Base-by-base conservation (phyloP, 2,888 invertebrate species). In the Idaea dimidiata region DNA sequence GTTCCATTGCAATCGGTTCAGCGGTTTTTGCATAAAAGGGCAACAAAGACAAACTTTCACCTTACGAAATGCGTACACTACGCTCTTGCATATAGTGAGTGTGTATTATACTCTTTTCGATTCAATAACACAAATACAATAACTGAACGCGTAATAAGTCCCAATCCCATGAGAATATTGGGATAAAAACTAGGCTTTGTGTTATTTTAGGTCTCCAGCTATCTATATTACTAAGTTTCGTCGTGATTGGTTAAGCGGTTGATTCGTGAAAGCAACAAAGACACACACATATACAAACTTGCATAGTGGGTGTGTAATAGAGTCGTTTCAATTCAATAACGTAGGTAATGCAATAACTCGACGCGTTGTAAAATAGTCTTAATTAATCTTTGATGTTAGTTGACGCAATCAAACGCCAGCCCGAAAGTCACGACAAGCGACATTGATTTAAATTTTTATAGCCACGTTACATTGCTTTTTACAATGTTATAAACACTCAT, bases 401-500 rank as follows among this genome's bases (percentile, higher is more conserved):
- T 59, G 62, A 59, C 69, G 64, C 17, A 56, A 17, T 17, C 6
- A 17, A 18, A 8, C 10, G 3, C 17, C n/a, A 73, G 67, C 69
- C 75, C 43, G 63, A 66, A 66, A 66, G 62, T 65, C 64, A 68
- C 69, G 66, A 66, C 56, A 56, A 69, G 66, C 71, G 65, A 70
- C 68, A 70, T 70, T 69, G 68, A 71, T 71, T 70, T 71, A 66
- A 65, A 68, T 67, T 66, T 82, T 81, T 80, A 81, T 80, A 77
- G 77, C 77, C 77, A 75, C 75, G 77, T 78, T 77, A 79, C 79
- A 75, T 66, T 72, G 76, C 74, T 70, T 81, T 86, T 86, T 82
- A 82, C 72, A 72, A 75, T 66, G 64, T 67, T 76, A 83, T 88
- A 89, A 88, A 89, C 77, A 75, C 78, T 83, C 84, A 89, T 90